Evolutionary conservation across 2,797 vertebrate species (phyloP).

Genomic region (Apodemus agrarius): DNA sequence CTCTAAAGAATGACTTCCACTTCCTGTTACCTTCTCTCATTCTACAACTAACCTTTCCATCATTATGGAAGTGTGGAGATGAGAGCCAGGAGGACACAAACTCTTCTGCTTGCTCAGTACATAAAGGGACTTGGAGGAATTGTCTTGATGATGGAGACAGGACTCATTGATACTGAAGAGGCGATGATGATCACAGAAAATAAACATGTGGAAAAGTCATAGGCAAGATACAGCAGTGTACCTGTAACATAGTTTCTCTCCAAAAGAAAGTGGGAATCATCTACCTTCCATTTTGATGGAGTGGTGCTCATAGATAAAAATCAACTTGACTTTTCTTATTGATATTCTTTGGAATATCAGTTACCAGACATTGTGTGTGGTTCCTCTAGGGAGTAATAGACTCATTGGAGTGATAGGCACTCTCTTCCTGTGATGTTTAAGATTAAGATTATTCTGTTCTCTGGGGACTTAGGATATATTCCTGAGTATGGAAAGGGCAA

Average conservation of each 20-base stretch:
- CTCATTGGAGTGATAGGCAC: background rate
- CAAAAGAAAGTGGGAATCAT: background rate
- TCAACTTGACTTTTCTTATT: no score
- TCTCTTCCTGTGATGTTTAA: background rate
- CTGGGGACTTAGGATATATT: background rate
- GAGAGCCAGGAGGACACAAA: background rate
- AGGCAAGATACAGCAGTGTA: background rate
- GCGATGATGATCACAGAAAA: background rate
- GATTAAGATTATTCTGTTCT: background rate
- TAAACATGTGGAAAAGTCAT: background rate
- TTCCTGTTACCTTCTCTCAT: background rate
- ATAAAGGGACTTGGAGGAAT: background rate
- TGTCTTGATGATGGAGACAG: background rate
- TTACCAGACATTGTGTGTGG: background rate
- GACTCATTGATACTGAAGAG: background rate
- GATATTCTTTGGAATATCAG: background rate
- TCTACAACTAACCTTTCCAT: background rate
- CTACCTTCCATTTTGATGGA: background rate
- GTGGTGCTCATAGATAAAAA: background rate
- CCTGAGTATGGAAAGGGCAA: background rate
- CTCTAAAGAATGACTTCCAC: background rate
- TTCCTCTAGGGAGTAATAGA: background rate
- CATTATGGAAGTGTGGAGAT: background rate
- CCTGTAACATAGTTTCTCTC: background rate
- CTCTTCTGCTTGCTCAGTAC: background rate